Base-by-base conservation (phyloP, 2,113 vertebrate genomes). In the Pithys albifrons region DNA sequence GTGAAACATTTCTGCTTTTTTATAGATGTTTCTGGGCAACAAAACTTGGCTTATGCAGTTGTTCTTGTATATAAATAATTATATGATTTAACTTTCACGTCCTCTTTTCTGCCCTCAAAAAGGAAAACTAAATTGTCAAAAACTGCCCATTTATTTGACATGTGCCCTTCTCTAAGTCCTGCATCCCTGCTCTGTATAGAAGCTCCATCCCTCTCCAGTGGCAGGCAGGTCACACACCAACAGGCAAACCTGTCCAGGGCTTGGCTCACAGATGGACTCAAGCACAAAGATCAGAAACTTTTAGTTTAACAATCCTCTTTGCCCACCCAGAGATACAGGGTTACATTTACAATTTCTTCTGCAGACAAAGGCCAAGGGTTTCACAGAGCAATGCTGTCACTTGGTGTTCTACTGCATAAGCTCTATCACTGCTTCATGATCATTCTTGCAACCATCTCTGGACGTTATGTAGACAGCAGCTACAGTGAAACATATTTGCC, bases 201-300 rank as follows among this genome's bases (percentile, higher is more conserved):
- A 90, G 85, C 69, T 92, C 69, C 64, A 45, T 94, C 92, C 92
- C 88, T 94, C 92, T 93, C 85, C 65, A 86, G 88, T 54, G 82
- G 90, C 65, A 91, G 85, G 59, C 31, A 73, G 82, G 85, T 90
- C 95, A 94, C 85, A 86, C 10, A 74, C 35, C 88, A 91, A 9
- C 18, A 18, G 29, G 46, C 48, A 85, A 90, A 27, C n/a, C 25
- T 24, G 80, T 61, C 72, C 52, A 3, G 0, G 48, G 49, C 46
- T 79, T 46, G 18, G 46, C 24, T 8, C 65, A 81, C 58, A 57
- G 25, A 52, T 52, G 51, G 27, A 8, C 70, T 69, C 70, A 12
- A 46, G 35, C 66, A 54, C 49, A 74, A 43, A 79, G n/a, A 91
- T 51, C 17, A 72, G 31, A 85, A 81, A 89, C 7, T 75, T 79